A percentile compares a stretch with the other conserved stretches of the same genome.
These are phyloP conservation scores for Atta colombica DNA, from an alignment of 1,140 invertebrate genomes.

Conservation along the genomic window DNA sequence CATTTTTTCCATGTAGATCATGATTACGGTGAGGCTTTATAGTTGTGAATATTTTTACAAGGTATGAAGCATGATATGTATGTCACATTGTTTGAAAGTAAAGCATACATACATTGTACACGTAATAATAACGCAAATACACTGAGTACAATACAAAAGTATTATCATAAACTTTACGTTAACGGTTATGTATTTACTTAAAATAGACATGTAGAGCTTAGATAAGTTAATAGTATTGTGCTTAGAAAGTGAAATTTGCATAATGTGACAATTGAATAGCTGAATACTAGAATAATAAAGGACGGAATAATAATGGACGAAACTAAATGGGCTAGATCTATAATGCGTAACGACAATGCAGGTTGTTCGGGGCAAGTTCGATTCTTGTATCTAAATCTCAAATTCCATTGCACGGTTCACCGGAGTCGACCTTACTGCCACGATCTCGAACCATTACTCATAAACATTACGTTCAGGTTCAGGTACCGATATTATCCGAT, in stretches of 20 bases:
- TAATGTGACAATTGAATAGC: slow-evolving; percentile 22
- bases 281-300: background rate
- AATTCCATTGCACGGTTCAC: slow-evolving; percentile 79
- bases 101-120: background rate
- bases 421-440: slow-evolving; percentile 72
- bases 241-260: slow-evolving; percentile 10
- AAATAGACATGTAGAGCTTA: background rate
- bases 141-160: background rate
- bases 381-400: slow-evolving; percentile 77
- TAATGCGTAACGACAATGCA: slow-evolving; percentile 76
- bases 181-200: background rate
- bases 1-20: background rate
- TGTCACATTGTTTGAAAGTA: slow-evolving; percentile 5
- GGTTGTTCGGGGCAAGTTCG: slow-evolving; percentile 69
- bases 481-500: slow-evolving; percentile 75
- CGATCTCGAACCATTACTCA: slow-evolving; percentile 80
- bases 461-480: slow-evolving; percentile 74
- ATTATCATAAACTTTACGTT: slow-evolving; percentile 1
- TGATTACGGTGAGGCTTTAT: background rate
- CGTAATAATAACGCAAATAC: background rate
- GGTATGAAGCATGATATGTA: background rate
- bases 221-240: background rate
- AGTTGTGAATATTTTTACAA: background rate
- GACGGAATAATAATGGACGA: slow-evolving; percentile 37
- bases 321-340: slow-evolving; percentile 54